These are phyloP conservation scores for Calycopis cecrops DNA, from an alignment of 1,140 invertebrate species.

Conservation along the genomic window DNA sequence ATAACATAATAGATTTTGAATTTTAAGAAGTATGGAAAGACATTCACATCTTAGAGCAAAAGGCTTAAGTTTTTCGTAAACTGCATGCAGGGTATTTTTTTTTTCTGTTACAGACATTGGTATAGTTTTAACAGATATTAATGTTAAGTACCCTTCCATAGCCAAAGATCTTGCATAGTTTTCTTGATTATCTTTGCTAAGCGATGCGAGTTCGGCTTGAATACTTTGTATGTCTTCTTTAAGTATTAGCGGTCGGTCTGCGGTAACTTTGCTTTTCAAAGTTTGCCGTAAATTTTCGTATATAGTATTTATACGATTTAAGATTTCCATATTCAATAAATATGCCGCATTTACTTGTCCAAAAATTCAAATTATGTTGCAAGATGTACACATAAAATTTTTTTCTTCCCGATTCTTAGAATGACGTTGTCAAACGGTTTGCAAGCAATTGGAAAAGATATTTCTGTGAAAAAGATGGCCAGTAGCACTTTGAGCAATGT, in stretches of 20 bases:
- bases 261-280: slow-evolving; percentile 44
- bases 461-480: too few relatives aligned
- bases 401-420: too few relatives aligned
- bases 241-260: slow-evolving; percentile 37
- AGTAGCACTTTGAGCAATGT: too few relatives aligned
- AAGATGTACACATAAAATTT: slow-evolving; percentile 8
- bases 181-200: slow-evolving; percentile 52
- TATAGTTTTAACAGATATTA: slow-evolving; percentile 51
- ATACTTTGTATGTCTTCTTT: slow-evolving; percentile 52
- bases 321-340: slow-evolving; percentile 41
- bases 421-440: too few relatives aligned
- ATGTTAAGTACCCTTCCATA: slow-evolving; percentile 56
- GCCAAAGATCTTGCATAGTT: slow-evolving; percentile 46
- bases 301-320: slow-evolving; percentile 42
- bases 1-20: slow-evolving; percentile 65
- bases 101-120: slow-evolving; percentile 49
- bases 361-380: too few relatives aligned
- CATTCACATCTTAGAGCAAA: slow-evolving; percentile 45
- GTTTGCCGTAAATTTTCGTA: slow-evolving; percentile 49
- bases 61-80: slow-evolving; percentile 52
- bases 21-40: slow-evolving; percentile 54
- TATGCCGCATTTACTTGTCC: slow-evolving; percentile 13
- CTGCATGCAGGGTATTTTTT: slow-evolving; percentile 41
- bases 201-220: slow-evolving; percentile 39
- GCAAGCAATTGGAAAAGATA: too few relatives aligned